Evolutionary conservation across 2,888 invertebrate species (phyloP).

Genomic region (Sthenelais limicola): DNA sequence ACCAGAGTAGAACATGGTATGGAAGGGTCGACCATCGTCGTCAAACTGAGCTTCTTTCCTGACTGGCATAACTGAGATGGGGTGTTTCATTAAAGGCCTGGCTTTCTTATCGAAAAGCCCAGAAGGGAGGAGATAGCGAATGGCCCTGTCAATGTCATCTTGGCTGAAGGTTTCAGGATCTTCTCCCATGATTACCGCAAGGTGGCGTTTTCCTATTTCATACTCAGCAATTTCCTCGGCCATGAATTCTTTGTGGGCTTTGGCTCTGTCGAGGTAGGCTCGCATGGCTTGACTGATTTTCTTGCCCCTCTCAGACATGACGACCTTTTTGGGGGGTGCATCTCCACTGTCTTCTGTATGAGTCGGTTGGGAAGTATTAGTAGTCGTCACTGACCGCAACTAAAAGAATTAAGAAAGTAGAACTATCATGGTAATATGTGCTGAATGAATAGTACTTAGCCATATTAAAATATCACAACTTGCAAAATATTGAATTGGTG

Average conservation of each 20-base stretch:
- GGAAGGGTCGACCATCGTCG: slow-evolving; percentile 89
- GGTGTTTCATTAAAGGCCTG: slow-evolving; percentile 88
- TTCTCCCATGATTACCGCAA: slow-evolving; percentile 99
- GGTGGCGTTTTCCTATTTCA: slow-evolving; percentile 92
- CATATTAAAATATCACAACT: no score
- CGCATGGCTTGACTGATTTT: slow-evolving; percentile 89
- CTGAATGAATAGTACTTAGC: no score
- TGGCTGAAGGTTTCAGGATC: slow-evolving; percentile 87
- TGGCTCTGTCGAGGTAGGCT: slow-evolving; percentile 87
- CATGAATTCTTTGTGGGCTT: slow-evolving; percentile 88
- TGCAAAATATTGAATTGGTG: no score
- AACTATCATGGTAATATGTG: no score
- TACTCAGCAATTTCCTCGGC: slow-evolving; percentile 84
- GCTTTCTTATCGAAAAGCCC: slow-evolving; percentile 89
- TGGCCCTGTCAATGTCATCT: slow-evolving; percentile 76
- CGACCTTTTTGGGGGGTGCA: no score
- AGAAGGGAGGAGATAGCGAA: slow-evolving; percentile 96
- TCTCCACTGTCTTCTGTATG: no score
- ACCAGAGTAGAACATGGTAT: slow-evolving; percentile 92
- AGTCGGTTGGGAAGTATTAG: no score
- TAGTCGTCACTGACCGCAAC: no score
- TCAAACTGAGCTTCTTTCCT: slow-evolving; percentile 81
- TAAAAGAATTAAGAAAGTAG: no score
- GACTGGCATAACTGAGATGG: slow-evolving; percentile 78
- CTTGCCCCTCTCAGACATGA: slow-evolving; percentile 42